Evolutionary conservation across 2,888 invertebrate genomes (phyloP).

Genomic region (Formica aserva): DNA sequence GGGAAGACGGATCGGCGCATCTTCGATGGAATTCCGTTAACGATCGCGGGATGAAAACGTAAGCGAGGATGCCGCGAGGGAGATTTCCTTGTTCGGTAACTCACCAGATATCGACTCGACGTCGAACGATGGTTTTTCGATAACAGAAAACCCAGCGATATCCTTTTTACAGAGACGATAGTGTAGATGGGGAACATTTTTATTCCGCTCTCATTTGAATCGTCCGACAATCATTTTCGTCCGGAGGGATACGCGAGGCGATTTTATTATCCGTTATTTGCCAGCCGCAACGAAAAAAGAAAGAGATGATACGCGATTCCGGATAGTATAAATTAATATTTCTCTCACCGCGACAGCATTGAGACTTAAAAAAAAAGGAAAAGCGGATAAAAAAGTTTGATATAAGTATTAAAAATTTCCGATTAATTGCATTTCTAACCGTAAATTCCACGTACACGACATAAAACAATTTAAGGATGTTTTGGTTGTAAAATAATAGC

Average conservation of each 20-base stretch:
- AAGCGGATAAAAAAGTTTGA: not conserved
- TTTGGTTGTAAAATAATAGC: no score
- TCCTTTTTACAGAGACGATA: constrained; percentile 23
- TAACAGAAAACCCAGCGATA: constrained; percentile 56
- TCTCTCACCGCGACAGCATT: not conserved
- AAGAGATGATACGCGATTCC: not conserved
- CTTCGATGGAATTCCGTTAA: constrained; percentile 48
- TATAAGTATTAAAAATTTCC: not conserved
- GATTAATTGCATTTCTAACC: not conserved
- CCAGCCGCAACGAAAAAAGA: not conserved
- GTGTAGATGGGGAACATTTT: constrained; percentile 46
- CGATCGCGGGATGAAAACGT: constrained; percentile 46
- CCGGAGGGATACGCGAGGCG: not conserved
- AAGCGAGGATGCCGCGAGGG: constrained; percentile 45
- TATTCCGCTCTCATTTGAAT: constrained; percentile 49
- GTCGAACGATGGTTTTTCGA: constrained; percentile 71
- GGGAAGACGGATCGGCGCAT: constrained; percentile 43
- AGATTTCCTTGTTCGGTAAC: constrained; percentile 18
- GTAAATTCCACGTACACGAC: not conserved
- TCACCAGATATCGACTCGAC: constrained; percentile 37
- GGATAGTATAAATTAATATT: constrained; percentile 12
- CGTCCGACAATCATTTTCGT: constrained; percentile 41
- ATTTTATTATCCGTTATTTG: constrained; percentile 36
- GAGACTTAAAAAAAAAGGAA: not conserved
- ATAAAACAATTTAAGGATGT: not conserved